Evolutionary conservation across 2,888 invertebrate genomes (phyloP), one percentile per base, ranked within the genome.

Genomic region (Escarpia spicata): DNA sequence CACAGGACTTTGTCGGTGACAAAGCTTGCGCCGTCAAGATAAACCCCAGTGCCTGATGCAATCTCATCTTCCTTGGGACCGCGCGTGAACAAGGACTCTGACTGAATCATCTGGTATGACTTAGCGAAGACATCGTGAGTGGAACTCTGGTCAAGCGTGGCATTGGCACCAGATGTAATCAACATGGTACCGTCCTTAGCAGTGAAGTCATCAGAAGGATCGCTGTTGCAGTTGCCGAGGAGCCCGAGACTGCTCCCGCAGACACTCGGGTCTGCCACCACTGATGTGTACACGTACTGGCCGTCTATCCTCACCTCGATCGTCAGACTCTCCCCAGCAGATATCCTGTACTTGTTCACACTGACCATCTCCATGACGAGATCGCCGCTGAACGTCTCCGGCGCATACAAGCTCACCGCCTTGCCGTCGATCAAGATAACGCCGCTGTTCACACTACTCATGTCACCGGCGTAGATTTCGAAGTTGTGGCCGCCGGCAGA

Each of bases 51-150:
- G 37, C 92, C 92, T 90, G 92, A 60, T 31, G 91, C 26, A 19
- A 52, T 91, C 15, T 45, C 52, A 15, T 91, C 91, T 26, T 91
- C 45, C 26, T 15, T 44, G 12, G 89, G 45, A 10, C 12, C 31
- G 44, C 10, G 45, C 9, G 91, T 92, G 90, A 92, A 92, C n/a
- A 90, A 45, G n/a, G 92, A 89, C 3, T 52, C 4, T 26, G 60
- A 43, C 9, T n/a, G 31, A 10, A 91, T 10, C 6, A 94, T 94
- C 19, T 90, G 31, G 94, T 94, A 95, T 0, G 95, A 95, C 9
- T 93, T 92, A 3, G 93, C 94, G 92, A 94, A 95, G 37, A 89
- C 91, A 10, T 92, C 92, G 43, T 94, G 93, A 45, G 95, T 94
- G 58, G 94, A 92, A 8, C 89, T 91, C 75, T 93, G 93, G 60